Evolutionary conservation across 2,888 invertebrate genomes (phyloP).

Genomic region (Polydrusus tereticollis): DNA sequence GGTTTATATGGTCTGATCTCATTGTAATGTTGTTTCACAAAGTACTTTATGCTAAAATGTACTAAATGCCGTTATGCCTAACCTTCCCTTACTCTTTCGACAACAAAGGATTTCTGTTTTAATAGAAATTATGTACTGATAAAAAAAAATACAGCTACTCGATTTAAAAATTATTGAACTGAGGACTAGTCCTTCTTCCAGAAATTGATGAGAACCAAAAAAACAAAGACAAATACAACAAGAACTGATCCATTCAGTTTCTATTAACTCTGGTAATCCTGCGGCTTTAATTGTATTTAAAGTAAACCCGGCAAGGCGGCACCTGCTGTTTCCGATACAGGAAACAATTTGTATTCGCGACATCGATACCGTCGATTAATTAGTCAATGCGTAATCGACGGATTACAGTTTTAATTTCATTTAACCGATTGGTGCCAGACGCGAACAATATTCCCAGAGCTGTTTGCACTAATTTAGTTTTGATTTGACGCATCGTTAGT

Average conservation of each 20-base stretch:
- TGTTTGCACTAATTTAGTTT: conserved; percentile 7
- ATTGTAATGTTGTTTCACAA: too few species aligned
- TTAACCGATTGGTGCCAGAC: conserved; percentile 18
- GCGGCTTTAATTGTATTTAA: conserved; percentile 30
- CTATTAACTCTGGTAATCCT: conserved; percentile 9
- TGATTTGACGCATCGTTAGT: conserved; percentile 11
- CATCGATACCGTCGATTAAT: conserved; percentile 24
- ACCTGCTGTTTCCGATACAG: conserved; percentile 35
- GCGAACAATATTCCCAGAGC: not conserved
- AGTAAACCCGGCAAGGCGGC: conserved; percentile 23
- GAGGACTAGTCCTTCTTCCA: too few species aligned
- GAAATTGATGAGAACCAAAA: too few species aligned
- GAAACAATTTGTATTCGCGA: conserved; percentile 34
- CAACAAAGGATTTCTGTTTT: too few species aligned
- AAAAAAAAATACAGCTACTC: too few species aligned
- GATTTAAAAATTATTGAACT: too few species aligned
- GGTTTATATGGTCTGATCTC: too few species aligned
- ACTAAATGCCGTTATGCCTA: too few species aligned
- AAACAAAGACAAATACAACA: not conserved
- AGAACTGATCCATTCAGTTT: not conserved
- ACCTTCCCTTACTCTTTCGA: too few species aligned
- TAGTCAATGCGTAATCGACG: conserved; percentile 37
- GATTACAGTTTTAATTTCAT: conserved; percentile 48
- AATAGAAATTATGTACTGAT: too few species aligned
- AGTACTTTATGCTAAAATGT: too few species aligned